These are phyloP conservation scores for Battus philenor DNA, from an alignment of 1,140 invertebrate species.

Conservation along the genomic window DNA sequence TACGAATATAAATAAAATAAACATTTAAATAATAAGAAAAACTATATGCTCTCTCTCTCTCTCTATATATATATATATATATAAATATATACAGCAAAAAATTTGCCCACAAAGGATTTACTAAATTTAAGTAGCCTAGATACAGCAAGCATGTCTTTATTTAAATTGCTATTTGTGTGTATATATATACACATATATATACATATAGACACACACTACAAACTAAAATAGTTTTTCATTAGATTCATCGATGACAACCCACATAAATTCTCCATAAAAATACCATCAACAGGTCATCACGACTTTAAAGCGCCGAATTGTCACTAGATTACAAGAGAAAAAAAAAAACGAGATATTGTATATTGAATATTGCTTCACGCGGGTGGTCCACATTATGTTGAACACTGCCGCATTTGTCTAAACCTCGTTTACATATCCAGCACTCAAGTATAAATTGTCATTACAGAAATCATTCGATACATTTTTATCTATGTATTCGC, in stretches of 20 bases:
- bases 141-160: too few species aligned
- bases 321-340: slow-evolving; percentile 11
- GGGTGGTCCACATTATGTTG: slow-evolving; percentile 50
- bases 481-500: slow-evolving; percentile 47
- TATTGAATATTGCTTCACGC: slow-evolving; percentile 23
- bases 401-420: slow-evolving; percentile 40
- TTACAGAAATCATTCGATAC: slow-evolving; percentile 58
- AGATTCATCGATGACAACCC: slow-evolving; percentile 2
- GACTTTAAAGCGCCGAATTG: slow-evolving; percentile 1
- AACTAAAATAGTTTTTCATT: slow-evolving; percentile 9
- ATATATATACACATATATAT: too few species aligned
- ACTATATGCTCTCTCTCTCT: too few species aligned
- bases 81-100: too few species aligned
- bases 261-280: slow-evolving; percentile 13
- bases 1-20: too few species aligned
- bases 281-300: slow-evolving; percentile 6
- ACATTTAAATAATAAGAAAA: too few species aligned
- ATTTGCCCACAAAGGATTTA: too few species aligned
- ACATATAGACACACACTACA: too few species aligned
- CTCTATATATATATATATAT: too few species aligned
- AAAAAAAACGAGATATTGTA: slow-evolving; percentile 8
- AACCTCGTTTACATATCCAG: slow-evolving; percentile 57
- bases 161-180: too few species aligned
- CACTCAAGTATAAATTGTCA: slow-evolving; percentile 56
- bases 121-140: too few species aligned